Base-by-base conservation (phyloP, 2,888 invertebrate species). In the Epistrophella euchroma region DNA sequence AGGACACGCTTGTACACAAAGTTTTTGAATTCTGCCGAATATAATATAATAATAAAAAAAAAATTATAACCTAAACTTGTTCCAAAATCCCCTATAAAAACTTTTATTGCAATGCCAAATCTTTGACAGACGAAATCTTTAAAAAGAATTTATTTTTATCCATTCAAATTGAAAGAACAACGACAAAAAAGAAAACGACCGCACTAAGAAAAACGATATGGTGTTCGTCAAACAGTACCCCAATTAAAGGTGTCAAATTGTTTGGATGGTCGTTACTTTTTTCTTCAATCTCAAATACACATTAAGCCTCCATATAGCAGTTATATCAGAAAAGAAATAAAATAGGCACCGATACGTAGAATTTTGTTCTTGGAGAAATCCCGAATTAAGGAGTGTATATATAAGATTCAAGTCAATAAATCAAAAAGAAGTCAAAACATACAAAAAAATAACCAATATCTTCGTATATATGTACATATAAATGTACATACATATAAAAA, bases 221-320 rank as follows among this genome's bases (percentile, higher is more conserved):
- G 85, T 85, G 68, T 68, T 76, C 60, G 47, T 85, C 85, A 81
- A 81, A 85, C 72, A 73, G 60, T 70, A 78, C 60, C 82, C 73
- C 86, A 86, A 86, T 86, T 82, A 86, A 86, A 86, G 86, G 86
- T 86, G 86, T 82, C 86, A 86, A 86, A 77, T 81, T 73, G 64
- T 71, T 84, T 55, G 79, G n/a, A 71, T 55, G 75, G 71, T 75
- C 71, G 66, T 84, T 75, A 74, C 55, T 60, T 45, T 28, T 22
- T 52, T n/a, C 10, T 2, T 43, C 13, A 32, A 19, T 35, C 22
- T 66, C n/a, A 66, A 50, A 47, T 13, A 35, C 19, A 17, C 10
- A 45, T 45, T 9, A 9, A 47, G 50, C n/a, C 43, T 43, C 15
- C 9, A 17, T 17, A n/a, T 47, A 25, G 13, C 52, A n/a, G 22